Percentiles rank a stretch among this genome's conserved stretches.
These are phyloP conservation scores for Arctocebus calabarensis DNA, from an alignment of 2,797 vertebrate species.

Conservation along the genomic window DNA sequence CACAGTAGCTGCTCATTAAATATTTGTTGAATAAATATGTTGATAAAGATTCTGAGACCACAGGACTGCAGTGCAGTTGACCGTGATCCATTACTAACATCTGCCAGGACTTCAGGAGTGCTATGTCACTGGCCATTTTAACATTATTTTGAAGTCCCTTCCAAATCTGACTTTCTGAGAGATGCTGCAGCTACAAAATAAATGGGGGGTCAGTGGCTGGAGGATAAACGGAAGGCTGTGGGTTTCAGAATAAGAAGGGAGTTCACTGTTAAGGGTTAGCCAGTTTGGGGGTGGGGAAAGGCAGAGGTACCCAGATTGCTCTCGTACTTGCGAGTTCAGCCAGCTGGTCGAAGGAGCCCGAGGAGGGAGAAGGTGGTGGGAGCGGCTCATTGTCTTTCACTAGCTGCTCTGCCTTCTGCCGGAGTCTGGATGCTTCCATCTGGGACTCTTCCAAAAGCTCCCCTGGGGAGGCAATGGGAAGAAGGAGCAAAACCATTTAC, in stretches of 20 bases:
- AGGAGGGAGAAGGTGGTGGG: constrained; percentile 87
- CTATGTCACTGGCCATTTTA: background rate
- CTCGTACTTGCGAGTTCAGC: constrained; percentile 90
- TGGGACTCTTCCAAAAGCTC: constrained; percentile 98
- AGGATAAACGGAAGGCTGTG: background rate
- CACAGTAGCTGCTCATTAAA: background rate
- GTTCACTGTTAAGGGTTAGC: background rate
- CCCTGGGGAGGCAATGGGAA: constrained; percentile 87
- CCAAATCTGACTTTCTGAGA: background rate
- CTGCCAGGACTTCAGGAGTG: background rate
- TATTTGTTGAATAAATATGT: background rate
- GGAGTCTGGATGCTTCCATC: constrained; percentile 94
- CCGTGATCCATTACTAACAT: background rate
- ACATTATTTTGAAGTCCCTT: constrained; percentile 19
- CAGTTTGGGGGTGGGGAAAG: background rate
- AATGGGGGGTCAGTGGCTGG: background rate
- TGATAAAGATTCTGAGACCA: background rate
- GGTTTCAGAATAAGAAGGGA: background rate
- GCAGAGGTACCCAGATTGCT: accelerated
- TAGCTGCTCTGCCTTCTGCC: constrained; percentile 96
- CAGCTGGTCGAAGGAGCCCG: constrained; percentile 84
- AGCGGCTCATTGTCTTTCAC: constrained; percentile 95
- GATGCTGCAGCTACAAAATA: background rate
- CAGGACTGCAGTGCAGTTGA: background rate
- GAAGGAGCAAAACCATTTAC: background rate